These are phyloP conservation scores for Synaphobranchus kaupii DNA, from an alignment of 2,797 vertebrate species.

Conservation along the genomic window DNA sequence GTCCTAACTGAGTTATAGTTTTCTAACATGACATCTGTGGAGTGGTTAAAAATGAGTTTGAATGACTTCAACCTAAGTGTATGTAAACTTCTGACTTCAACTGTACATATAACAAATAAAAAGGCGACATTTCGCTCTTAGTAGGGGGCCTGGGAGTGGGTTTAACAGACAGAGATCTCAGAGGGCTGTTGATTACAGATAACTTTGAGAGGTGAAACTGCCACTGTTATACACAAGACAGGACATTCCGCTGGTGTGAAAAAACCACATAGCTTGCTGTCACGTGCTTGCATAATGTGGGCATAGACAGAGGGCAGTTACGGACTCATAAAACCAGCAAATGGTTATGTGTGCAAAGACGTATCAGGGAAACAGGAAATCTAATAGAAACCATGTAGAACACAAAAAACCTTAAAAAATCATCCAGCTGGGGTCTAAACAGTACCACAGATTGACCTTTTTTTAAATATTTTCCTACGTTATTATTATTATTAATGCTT, in stretches of 20 bases:
- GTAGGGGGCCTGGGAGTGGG: background rate
- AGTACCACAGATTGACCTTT: too few species aligned
- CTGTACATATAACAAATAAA: background rate
- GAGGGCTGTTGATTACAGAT: conserved; percentile 40
- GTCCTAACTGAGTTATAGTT: too few species aligned
- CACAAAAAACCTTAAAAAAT: background rate
- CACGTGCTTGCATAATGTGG: background rate
- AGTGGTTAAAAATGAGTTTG: too few species aligned
- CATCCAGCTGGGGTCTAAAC: background rate
- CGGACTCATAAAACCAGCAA: background rate
- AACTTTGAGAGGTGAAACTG: conserved; percentile 36
- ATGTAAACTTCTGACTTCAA: too few species aligned
- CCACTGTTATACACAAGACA: conserved; percentile 13
- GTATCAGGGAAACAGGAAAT: background rate
- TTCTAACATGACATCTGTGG: too few species aligned
- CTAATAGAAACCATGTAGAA: background rate
- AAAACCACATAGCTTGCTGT: background rate
- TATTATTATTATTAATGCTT: background rate
- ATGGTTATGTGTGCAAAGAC: background rate
- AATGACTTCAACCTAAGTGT: too few species aligned
- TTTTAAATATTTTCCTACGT: background rate
- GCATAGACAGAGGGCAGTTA: background rate
- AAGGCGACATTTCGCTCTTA: background rate
- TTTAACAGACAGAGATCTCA: background rate
- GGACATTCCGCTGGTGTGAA: conserved; percentile 9